Evolutionary conservation across 2,888 invertebrate species (phyloP), one percentile per base, ranked within the genome.

Genomic region (Agonum fuliginosum): DNA sequence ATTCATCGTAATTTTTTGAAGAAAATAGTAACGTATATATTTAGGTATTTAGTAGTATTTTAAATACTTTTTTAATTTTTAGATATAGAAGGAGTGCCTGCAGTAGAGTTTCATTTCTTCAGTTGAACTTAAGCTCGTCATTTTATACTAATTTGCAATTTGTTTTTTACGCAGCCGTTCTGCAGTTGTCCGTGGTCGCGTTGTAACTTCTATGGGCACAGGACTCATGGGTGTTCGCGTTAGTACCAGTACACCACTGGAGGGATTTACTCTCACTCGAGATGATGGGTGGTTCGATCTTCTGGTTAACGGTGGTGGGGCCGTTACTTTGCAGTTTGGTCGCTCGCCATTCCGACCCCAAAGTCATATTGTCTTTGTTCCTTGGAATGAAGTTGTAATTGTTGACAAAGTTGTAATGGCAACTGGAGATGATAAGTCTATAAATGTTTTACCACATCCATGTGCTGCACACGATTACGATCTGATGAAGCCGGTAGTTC

Each of bases 251-350:
- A 95, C 95, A 2, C 94, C 97, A n/a, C 90, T 96, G 62, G 98
- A 97, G 89, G 99, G 99, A 10, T 98, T 97, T 88, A 99, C 99
- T 0, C 87, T 97, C 78, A 97, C 97, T 1, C 89, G 96, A 78
- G 95, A 96, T 81, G 96, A 96, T 83, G 97, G 97, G 67, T 96
- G 96, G 96, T 99, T 99, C 88, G 99, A 99, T 88, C 91, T 99
- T 69, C 91, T 99, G 84, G 98, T 99, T 12, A 99, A 99, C 87
- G 99, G 99, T n/a, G 99, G 99, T 0, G 98, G 98, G 0, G 97
- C 97, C 0, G 96, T 99, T 1, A 97, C 96, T 0, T 88, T 99
- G 69, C 96, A 97, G 85, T 98, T 99, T 85, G 97, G 98, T 78
- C 90, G 97, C 78, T 93, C 95, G 46, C 97, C 97, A 0, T 97